Evolutionary conservation across 2,113 vertebrate species (phyloP), one percentile per base, ranked within the genome.

Genomic region (Parus major): DNA sequence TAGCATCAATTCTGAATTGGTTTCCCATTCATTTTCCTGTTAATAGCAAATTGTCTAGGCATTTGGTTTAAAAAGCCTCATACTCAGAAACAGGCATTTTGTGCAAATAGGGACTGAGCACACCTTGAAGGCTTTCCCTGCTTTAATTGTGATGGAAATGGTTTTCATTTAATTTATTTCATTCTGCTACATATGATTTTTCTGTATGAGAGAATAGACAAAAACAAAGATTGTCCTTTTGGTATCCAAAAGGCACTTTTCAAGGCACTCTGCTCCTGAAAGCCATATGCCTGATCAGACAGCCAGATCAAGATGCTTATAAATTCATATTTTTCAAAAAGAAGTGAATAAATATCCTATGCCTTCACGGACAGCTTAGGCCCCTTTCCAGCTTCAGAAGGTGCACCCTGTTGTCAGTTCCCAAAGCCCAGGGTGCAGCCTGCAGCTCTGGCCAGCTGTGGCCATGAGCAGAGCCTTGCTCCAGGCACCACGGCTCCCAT

Each of bases 401-500:
- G 9, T 29, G 33, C 33, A 31, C 2, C 33, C 33, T 49, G 17
- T 13, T 24, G 64, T 20, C 8, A 21, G 35, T 52, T 69, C 53
- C 22, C 19, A 42, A 27, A 59, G 57, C 4, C 28, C 2, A 1
- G 7, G 33, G 64, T 19, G 28, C 66, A 90, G 73, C 33, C 44
- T 20, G 23, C 2, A 2, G 49, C 8, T 16, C 36, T 42, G 75
- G 57, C n/a, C 66, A 28, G n/a, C 27, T 83, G 64, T 29, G 39
- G 21, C 90, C 4, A 0, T 3, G 63, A 72, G 15, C 71, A 80
- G 80, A 94, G 82, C 31, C 59, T 22, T 35, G 23, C 68, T 84
- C 57, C 41, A 18, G 60, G 77, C 72, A 23, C 27, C 12, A 17
- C 9, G 2, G 46, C 27, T 82, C 44, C 11, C 0, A 0, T 0